Base-by-base conservation (phyloP, 30 jellyfish, hydroid and myxozoan genomes). In the Cassiopea andromeda region DNA sequence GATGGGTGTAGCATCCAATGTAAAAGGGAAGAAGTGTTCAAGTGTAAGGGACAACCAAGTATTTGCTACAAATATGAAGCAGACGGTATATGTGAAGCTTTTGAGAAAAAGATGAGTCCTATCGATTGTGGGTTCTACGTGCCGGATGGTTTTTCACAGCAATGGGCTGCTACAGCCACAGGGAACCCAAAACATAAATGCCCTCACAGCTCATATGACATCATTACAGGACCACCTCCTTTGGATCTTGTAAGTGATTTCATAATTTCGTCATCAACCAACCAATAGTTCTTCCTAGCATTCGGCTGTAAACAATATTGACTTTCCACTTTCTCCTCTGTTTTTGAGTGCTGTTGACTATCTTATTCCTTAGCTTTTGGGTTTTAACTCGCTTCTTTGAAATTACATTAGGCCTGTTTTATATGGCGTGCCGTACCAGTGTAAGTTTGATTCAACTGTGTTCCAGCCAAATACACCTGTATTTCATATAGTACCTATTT, bases 1-100 rank as follows among this genome's bases (percentile, higher is more conserved):
- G 99, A 96, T 89, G 99, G 99, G 73, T 96, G 99, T 75, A 89
- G 89, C 87, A 64, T 94, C 19, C 83, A 77, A 38, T 96, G 99
- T 86, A 84, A 83, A 54, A 83, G 75, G 14, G 99, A 96, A 82
- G 97, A 92, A 19, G 96, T 92, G 13, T 96, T 96, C 89, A 83
- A 82, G 45, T 96, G 99, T 87, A 89, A 91, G 48, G 94, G 94
- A 8, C 91, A 92, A 74, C 99, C 99, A 19, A 96, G 99, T 45
- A 66, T 96, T 1, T 96, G 99, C 89, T 96, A 96, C 59, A 77
- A 80, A 60, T 89, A 96, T 74, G 93, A 90, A 57, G 83, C 95
- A 14, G 99, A 96, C 66, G 99, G 99, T 43, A 70, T 92, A 69
- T 96, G 99, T 59, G 99, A 96, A 85, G 97, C 78, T 14, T 92